These are phyloP conservation scores for Drosophila arizonae DNA, from an alignment of 1,140 invertebrate genomes.

Conservation along the genomic window DNA sequence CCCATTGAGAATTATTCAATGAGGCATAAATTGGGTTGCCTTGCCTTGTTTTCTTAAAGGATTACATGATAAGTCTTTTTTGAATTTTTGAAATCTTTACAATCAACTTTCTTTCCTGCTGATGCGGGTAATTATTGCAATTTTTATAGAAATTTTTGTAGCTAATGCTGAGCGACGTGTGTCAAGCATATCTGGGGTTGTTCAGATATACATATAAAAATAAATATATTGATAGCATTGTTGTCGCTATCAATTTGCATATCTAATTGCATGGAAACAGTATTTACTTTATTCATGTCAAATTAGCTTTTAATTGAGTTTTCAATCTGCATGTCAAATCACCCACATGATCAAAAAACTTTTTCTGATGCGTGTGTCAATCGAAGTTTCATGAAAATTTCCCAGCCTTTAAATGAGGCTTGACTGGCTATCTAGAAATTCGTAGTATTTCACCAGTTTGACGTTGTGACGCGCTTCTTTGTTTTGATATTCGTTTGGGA, in stretches of 20 bases:
- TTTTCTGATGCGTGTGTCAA: constrained; percentile 49
- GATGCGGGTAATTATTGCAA: constrained; percentile 72
- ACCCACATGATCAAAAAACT: constrained; percentile 56
- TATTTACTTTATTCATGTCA: constrained; percentile 45
- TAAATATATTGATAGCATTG: constrained; percentile 39
- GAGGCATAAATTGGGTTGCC: constrained; percentile 35
- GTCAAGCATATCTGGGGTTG: constrained; percentile 34
- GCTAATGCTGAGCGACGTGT: constrained; percentile 29
- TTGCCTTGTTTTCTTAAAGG: constrained; percentile 64
- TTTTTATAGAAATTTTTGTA: constrained; percentile 15
- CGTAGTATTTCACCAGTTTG: not conserved
- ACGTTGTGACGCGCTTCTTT: not conserved
- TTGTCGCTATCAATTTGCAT: constrained; percentile 67
- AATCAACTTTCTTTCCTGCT: constrained; percentile 23
- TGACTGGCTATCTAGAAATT: not conserved
- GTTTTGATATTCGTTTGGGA: constrained; percentile 24
- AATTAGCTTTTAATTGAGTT: constrained; percentile 74
- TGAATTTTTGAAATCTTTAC: not conserved
- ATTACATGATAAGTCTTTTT: constrained; percentile 49
- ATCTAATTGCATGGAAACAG: constrained; percentile 62
- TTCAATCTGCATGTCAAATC: constrained; percentile 75
- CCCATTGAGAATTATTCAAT: constrained; percentile 53
- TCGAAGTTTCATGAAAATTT: constrained; percentile 36
- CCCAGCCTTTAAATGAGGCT: not conserved
- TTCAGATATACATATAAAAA: not conserved